Conservation (phyloP, 2,797 vertebrate species). For the Gymnoscopelus braueri region DNA sequence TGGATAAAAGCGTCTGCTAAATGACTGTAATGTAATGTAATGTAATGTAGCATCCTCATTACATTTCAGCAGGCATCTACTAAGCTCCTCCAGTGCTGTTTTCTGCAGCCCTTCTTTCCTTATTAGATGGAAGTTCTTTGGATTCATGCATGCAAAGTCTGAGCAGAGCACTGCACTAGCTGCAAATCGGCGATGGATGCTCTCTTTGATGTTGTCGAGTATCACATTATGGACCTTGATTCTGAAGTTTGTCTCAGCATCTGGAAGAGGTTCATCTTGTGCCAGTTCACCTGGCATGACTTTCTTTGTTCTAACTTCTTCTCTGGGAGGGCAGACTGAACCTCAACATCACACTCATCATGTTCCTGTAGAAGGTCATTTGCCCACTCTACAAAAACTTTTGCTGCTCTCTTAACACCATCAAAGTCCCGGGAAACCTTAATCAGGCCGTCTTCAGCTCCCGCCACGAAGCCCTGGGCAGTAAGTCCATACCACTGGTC, state of each 20-base stretch:
- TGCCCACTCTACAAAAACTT: constrained; percentile 11
- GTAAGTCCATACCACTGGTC: constrained; percentile 31
- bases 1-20: no score
- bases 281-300: constrained; percentile 5
- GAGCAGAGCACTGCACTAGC: constrained; percentile 10
- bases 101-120: constrained; percentile 8
- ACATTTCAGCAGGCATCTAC: constrained; percentile 21
- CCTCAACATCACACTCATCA: background rate
- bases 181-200: constrained; percentile 10
- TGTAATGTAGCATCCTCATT: constrained; percentile 13
- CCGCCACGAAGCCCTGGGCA: constrained; percentile 23
- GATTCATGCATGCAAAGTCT: constrained; percentile 41
- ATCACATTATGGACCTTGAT: background rate
- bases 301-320: background rate
- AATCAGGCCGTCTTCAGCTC: constrained; percentile 28
- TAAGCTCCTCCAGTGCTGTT: constrained; percentile 8
- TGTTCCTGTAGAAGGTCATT: background rate
- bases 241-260: background rate
- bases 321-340: background rate
- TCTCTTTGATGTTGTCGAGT: background rate
- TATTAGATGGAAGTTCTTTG: constrained; percentile 1
- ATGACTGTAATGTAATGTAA: no score
- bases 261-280: constrained; percentile 1
- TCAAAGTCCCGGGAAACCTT: constrained; percentile 30
- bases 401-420: constrained; percentile 31